Evolutionary conservation across 2,888 invertebrate genomes (phyloP), one percentile per base, ranked within the genome.

Genomic region (Ferrisia virgata): DNA sequence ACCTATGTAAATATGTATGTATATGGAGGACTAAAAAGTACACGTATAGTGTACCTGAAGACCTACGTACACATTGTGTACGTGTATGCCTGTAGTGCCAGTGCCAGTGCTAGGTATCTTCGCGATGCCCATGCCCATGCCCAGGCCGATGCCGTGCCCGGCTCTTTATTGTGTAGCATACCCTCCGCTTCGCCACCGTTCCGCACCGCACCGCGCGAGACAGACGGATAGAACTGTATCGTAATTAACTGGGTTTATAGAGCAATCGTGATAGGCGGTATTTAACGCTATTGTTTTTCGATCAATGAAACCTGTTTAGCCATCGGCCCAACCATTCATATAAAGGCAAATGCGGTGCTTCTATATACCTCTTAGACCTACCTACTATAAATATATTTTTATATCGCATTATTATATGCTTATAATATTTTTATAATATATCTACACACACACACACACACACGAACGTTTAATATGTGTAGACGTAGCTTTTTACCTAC

Each of bases 181-280:
- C 53, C 5, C n/a, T 3, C 47, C n/a, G 47, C 47, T n/a, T n/a
- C 43, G 13, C 15, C 47, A 13, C 47, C n/a, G 6, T n/a, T 4
- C 22, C 5, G 18, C 53, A 5, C n/a, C 18, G 22, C 47, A 53
- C 22, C 53, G 53, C 18, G 53, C 53, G 53, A 53, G 53, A 53
- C 53, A 53, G 22, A 53, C 69, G 69, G 13, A 31, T 64, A 69
- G 22, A 69, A 69, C 72, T 39, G 28, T 82, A 82, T 39, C 39
- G 40, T 69, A 82, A 82, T 82, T 82, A 82, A 69, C 69, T 82
- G 40, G 82, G 82, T 82, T 82, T 82, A 82, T 82, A 36, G 82
- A 82, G 82, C 82, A 82, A 69, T 82, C 82, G 82, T 82, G 82
- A 82, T 64, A 69, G 82, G 69, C 69, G 82, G 82, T 82, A 82